Conservation (phyloP, 2,797 vertebrate genomes). For the Anguilla anguilla region DNA sequence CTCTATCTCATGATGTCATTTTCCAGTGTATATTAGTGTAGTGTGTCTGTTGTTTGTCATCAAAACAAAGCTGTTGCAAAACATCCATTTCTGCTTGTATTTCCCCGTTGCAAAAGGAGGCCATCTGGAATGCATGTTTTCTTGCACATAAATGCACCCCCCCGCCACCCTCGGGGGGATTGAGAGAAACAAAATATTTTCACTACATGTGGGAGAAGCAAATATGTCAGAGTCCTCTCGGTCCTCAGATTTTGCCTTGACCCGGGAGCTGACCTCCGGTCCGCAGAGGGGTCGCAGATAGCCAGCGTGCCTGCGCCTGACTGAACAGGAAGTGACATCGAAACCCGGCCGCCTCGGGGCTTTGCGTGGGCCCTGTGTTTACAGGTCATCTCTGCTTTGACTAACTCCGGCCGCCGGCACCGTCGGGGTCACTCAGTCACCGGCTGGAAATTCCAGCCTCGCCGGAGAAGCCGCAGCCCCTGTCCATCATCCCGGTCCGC, state of each 20-base stretch:
- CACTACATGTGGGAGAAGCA: background rate
- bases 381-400: conserved; percentile 17
- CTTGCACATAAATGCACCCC: background rate
- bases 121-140: conserved; percentile 11
- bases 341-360: background rate
- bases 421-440: conserved; percentile 42
- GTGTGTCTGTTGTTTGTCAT: background rate
- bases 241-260: background rate
- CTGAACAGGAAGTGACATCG: background rate
- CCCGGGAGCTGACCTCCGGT: background rate
- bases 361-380: conserved; percentile 31
- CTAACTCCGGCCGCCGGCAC: conserved; percentile 20
- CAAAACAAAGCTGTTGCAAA: background rate
- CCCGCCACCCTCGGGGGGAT: background rate
- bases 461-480: conserved; percentile 22
- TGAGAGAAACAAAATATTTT: conserved; percentile 11
- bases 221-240: background rate
- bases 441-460: conserved; percentile 38
- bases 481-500: background rate
- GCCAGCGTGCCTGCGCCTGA: background rate
- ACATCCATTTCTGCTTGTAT: background rate
- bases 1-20: background rate
- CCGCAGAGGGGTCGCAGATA: background rate
- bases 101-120: background rate
- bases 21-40: background rate